Base-by-base conservation (phyloP, 2,797 vertebrate genomes). In the Microtus obscurus region DNA sequence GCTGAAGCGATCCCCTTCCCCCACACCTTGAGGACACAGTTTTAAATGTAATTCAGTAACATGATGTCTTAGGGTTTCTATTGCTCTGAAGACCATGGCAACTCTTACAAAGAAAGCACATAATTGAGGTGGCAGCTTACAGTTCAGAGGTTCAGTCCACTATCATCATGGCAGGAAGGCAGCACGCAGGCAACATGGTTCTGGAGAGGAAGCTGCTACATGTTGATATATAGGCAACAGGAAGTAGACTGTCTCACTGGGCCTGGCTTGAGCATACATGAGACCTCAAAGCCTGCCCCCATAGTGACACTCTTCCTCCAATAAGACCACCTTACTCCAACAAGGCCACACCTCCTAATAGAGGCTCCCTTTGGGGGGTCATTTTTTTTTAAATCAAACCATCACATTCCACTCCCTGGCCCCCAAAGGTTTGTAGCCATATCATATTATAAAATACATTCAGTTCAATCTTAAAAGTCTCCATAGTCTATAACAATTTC, bases 1-100 rank as follows among this genome's bases (percentile, higher is more conserved):
- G 85, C 69, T 95, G 78, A 40, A 83, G 53, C 73, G 51, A 89
- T 94, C 11, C 40, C 13, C 31, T 89, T 76, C 73, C 92, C 23
- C 56, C 91, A 65, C 77, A 69, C 59, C 23, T 86, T 74, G 78
- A 91, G 82, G 12, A 37, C 1, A 37, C 1, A 23, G 9, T 63
- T 81, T 76, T 69, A 51, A 78, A 81, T 73, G 23, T 43, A 37
- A 74, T 51, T 37, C 48, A 80, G 16, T 87, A 94, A 69, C 21
- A 2, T 87, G 31, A 34, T 69, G 65, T n/a, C 65, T 69, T 69
- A 69, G 65, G 31, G 65, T 69, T 69, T 69, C 31, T n/a, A 17
- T 69, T 69, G 65, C 65, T 69, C 31, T 69, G 16, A 69, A 69
- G 29, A n/a, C 31, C 65, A 69, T 69, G 65, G 31, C 65, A 69